phyloP scores from a whole-genome alignment of 1,140 invertebrate genomes.

The Eupristina koningsbergeri region DNA sequence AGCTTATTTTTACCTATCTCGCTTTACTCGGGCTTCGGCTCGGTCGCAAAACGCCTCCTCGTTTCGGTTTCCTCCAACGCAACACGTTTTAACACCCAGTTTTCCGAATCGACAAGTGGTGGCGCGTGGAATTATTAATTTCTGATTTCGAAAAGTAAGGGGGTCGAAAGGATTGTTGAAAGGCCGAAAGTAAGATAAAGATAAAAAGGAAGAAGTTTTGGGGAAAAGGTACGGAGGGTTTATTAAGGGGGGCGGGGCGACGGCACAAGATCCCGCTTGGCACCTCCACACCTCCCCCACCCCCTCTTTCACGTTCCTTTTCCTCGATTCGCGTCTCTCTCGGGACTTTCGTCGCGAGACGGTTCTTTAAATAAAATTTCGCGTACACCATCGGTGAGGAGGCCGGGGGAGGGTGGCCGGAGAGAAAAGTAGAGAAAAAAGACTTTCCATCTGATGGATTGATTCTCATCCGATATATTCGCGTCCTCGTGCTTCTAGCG shows the following conservation, averaged over 20 bases:
- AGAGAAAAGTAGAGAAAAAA: background rate
- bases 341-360: background rate
- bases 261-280: background rate
- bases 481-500: background rate
- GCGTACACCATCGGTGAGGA: background rate
- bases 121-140: too few species aligned
- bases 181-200: background rate
- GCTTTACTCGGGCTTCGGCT: background rate
- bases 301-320: background rate
- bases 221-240: background rate
- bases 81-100: too few species aligned
- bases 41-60: background rate
- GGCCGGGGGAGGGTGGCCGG: background rate
- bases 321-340: background rate
- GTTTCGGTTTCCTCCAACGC: background rate
- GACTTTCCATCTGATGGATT: background rate
- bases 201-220: background rate
- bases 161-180: too few species aligned
- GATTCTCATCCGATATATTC: background rate
- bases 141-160: too few species aligned
- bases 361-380: slow-evolving; percentile 45
- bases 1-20: too few species aligned
- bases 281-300: background rate
- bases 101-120: too few species aligned
- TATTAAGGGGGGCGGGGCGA: background rate